These are phyloP conservation scores for Pantherophis alleghaniensis DNA, from an alignment of 2,797 vertebrate genomes.

Conservation along the genomic window DNA sequence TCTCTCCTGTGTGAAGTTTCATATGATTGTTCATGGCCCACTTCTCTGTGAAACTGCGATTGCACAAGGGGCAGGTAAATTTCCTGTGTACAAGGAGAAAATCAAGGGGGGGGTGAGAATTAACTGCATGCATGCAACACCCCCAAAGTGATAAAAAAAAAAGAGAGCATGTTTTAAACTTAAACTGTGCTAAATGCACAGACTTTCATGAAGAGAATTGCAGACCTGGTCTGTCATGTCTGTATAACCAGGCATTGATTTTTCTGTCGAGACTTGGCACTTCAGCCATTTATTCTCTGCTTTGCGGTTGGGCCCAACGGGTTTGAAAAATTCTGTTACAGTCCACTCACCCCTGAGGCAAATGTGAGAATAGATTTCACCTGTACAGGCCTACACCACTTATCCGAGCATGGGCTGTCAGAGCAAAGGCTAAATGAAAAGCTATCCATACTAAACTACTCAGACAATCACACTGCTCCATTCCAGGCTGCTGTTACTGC, in stretches of 20 bases:
- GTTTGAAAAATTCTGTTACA: conserved; percentile 99
- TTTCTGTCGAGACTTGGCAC: conserved; percentile 98
- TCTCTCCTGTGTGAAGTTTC: conserved; percentile 97
- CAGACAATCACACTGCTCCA: conserved; percentile 70
- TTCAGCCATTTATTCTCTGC: conserved; percentile 99
- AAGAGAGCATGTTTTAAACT: conserved; percentile 51
- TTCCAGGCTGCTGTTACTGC: conserved; percentile 54
- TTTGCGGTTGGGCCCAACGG: conserved; percentile 96
- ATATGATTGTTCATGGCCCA: conserved; percentile 99
- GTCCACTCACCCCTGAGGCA: conserved; percentile 94
- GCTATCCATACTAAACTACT: conserved; percentile 83
- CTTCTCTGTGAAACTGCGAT: conserved; percentile 95
- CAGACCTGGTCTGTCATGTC: conserved; percentile 90
- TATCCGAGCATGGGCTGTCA: conserved; percentile 89
- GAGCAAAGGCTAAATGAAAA: conserved; percentile 93
- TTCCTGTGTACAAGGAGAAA: conserved; percentile 77
- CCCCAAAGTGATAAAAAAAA: not conserved
- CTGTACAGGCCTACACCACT: conserved; percentile 94
- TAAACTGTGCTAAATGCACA: conserved; percentile 57
- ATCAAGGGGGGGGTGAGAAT: conserved; percentile 57
- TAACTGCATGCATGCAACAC: conserved; percentile 32
- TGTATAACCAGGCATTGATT: conserved; percentile 99
- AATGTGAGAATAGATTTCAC: conserved; percentile 97
- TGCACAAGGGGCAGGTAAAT: conserved; percentile 92
- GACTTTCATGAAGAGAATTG: conserved; percentile 72